phyloP scores from a whole-genome alignment of 2,797 vertebrate genomes.

The Hipposideros larvatus region DNA sequence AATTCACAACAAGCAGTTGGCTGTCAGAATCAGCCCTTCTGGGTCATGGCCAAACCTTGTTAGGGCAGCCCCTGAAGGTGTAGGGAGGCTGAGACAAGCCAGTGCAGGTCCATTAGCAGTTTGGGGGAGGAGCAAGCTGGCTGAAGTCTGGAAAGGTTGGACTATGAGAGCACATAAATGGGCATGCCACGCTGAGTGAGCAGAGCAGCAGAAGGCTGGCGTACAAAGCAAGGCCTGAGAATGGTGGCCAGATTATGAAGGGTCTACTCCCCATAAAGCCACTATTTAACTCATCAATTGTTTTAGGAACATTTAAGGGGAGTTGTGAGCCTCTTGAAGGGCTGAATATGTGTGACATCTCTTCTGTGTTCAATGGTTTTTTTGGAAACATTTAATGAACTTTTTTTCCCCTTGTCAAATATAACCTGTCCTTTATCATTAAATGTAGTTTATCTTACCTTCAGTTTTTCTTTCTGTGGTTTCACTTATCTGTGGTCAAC shows the following conservation, averaged over 20 bases:
- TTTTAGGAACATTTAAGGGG: not conserved
- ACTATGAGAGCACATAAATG: not conserved
- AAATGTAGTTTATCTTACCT: not conserved
- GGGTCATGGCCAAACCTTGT: slow-evolving; percentile 25
- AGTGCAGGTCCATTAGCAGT: not conserved
- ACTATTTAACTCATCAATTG: not conserved
- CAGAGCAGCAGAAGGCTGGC: not conserved
- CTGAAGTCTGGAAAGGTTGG: not conserved
- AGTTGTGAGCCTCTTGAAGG: not conserved
- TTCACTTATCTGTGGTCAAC: not conserved
- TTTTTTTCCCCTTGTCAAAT: not conserved
- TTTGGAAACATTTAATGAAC: slow-evolving; percentile 2
- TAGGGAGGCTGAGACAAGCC: not conserved
- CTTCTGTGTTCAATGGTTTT: not conserved
- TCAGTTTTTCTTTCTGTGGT: not conserved
- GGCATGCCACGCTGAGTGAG: not conserved
- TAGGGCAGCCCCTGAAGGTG: slow-evolving; percentile 23
- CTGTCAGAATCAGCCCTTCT: not conserved
- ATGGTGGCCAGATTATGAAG: not conserved
- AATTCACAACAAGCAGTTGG: slow-evolving; percentile 38
- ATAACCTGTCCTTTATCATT: not conserved
- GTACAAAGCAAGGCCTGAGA: not conserved
- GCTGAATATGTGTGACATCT: not conserved
- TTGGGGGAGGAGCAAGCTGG: not conserved
- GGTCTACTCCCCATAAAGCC: not conserved